Percentiles rank a stretch among this genome's conserved stretches.
phyloP scores from a whole-genome alignment of 2,888 invertebrate genomes.

The Lasioglossum marginatum region DNA sequence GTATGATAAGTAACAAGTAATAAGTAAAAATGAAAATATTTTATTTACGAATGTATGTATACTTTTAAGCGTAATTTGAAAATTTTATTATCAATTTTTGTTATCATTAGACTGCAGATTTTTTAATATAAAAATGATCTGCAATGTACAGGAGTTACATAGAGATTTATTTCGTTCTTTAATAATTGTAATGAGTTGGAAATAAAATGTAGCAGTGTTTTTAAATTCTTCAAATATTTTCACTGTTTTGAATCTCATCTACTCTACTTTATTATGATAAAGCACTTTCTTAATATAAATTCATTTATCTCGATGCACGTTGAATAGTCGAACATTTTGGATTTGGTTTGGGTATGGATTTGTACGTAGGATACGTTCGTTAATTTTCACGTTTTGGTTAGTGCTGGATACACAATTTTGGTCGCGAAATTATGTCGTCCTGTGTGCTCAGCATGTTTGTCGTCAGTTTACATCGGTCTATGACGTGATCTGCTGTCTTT shows the following conservation, averaged over 20 bases:
- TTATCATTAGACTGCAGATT: background rate
- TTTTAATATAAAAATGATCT: background rate
- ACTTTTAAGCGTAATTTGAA: background rate
- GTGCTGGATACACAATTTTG: background rate
- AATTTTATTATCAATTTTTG: background rate
- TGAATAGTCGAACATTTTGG: background rate
- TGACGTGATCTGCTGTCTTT: background rate
- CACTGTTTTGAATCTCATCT: background rate
- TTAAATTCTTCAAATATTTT: background rate
- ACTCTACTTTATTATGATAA: too few relatives aligned
- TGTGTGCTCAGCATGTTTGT: background rate
- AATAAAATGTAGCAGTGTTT: background rate
- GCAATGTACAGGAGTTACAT: background rate
- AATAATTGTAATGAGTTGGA: background rate
- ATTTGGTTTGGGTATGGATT: background rate
- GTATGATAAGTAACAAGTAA: background rate
- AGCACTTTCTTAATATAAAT: background rate
- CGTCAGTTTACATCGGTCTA: conserved; percentile 1
- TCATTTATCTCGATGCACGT: background rate
- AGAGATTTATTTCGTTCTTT: background rate
- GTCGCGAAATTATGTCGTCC: background rate
- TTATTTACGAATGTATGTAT: too few relatives aligned
- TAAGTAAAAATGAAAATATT: background rate
- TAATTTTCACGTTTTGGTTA: conserved; percentile 8
- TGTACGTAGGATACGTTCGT: background rate